Conservation (phyloP, 2,888 invertebrate species). For the Drosophila yooni region DNA sequence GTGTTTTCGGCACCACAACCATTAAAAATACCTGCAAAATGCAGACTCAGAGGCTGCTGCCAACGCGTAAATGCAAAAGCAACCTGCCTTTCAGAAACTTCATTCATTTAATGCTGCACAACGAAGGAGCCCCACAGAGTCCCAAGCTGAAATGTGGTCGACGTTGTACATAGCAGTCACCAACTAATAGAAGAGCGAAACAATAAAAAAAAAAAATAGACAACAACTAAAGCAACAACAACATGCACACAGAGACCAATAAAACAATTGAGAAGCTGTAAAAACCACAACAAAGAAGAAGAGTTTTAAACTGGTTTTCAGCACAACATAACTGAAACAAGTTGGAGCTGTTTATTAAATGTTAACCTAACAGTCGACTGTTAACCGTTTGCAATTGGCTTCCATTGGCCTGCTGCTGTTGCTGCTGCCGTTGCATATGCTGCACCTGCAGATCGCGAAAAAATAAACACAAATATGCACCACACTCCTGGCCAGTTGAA, state of each 20-base stretch:
- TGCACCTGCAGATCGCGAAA: slow-evolving; percentile 69
- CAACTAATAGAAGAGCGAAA: slow-evolving; percentile 29
- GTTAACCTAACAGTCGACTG: slow-evolving; percentile 62
- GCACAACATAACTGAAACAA: slow-evolving; percentile 66
- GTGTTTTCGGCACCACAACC: slow-evolving; percentile 28
- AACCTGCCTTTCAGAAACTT: slow-evolving; percentile 73
- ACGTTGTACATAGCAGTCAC: slow-evolving; percentile 21
- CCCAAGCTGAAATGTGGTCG: slow-evolving; percentile 40
- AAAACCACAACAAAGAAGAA: slow-evolving; percentile 58
- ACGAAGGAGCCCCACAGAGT: slow-evolving; percentile 27
- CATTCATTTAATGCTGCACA: slow-evolving; percentile 72
- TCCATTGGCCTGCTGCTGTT: slow-evolving; percentile 33
- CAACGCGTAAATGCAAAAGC: slow-evolving; percentile 69
- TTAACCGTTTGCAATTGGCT: slow-evolving; percentile 58
- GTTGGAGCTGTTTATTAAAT: slow-evolving; percentile 58
- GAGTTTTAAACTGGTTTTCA: slow-evolving; percentile 63
- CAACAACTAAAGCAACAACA: slow-evolving; percentile 5
- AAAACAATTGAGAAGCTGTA: slow-evolving; percentile 67
- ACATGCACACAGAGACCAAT: slow-evolving; percentile 47
- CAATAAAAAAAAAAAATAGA: slow-evolving; percentile 45
- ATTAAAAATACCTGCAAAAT: slow-evolving; percentile 43
- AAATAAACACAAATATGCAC: slow-evolving; percentile 50
- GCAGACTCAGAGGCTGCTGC: slow-evolving; percentile 38
- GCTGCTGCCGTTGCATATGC: slow-evolving; percentile 28
- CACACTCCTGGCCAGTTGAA: slow-evolving; percentile 27